Conservation (phyloP, 2,797 vertebrate genomes). For the Coreius guichenoti region DNA sequence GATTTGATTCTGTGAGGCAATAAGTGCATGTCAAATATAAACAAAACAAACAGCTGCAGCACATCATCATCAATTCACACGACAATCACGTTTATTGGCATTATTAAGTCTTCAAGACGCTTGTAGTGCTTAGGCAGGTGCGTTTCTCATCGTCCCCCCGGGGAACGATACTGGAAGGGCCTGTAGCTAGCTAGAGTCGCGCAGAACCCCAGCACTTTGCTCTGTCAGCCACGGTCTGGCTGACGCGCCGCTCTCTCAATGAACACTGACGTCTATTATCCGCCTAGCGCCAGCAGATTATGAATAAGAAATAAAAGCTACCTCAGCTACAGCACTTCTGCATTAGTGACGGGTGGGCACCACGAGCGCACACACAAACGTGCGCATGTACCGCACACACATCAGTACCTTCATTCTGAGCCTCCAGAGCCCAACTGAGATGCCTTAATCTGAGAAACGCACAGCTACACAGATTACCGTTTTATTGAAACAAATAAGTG, state of each 20-base stretch:
- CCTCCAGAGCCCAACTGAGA: slow-evolving; percentile 69
- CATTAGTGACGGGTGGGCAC: slow-evolving; percentile 77
- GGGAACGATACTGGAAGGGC: slow-evolving; percentile 75
- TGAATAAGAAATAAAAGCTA: slow-evolving; percentile 93
- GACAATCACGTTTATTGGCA: slow-evolving; percentile 83
- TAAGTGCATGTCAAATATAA: slow-evolving; percentile 77
- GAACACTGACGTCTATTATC: slow-evolving; percentile 84
- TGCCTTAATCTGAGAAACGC: slow-evolving; percentile 65
- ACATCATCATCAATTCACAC: slow-evolving; percentile 74
- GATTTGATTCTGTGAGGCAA: slow-evolving; percentile 59
- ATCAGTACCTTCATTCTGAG: slow-evolving; percentile 67
- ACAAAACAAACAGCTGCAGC: slow-evolving; percentile 76
- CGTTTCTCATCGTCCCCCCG: slow-evolving; percentile 57
- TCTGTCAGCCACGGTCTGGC: slow-evolving; percentile 66
- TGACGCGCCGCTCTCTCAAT: slow-evolving; percentile 76
- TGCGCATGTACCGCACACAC: not conserved
- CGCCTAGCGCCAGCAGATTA: slow-evolving; percentile 81
- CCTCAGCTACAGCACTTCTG: slow-evolving; percentile 86
- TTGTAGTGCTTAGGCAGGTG: slow-evolving; percentile 54
- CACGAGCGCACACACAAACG: slow-evolving; percentile 29
- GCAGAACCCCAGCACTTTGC: slow-evolving; percentile 74
- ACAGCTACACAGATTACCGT: slow-evolving; percentile 70
- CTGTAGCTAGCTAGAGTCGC: slow-evolving; percentile 75
- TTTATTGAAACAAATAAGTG: slow-evolving; percentile 82
- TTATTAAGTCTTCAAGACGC: slow-evolving; percentile 81